phyloP scores from a whole-genome alignment of 2,888 invertebrate species.

The Tanypteryx hageni region DNA sequence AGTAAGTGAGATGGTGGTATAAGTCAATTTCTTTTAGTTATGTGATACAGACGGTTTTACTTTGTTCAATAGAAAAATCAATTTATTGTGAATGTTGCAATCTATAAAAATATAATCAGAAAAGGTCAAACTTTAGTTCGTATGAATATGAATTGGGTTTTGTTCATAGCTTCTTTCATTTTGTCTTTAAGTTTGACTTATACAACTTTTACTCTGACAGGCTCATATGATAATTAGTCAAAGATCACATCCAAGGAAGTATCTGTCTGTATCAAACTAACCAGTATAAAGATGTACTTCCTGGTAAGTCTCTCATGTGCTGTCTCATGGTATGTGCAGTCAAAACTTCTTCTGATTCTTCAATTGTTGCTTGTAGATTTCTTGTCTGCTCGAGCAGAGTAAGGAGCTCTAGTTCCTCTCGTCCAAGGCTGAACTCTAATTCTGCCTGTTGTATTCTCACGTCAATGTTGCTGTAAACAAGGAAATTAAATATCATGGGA shows the following conservation, averaged over 20 bases:
- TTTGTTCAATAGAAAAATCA: too few relatives aligned
- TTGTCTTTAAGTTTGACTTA: too few relatives aligned
- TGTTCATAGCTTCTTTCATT: too few relatives aligned
- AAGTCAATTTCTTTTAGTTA: too few relatives aligned
- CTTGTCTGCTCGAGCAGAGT: conserved; percentile 90
- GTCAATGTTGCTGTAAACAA: conserved; percentile 86
- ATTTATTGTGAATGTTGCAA: too few relatives aligned
- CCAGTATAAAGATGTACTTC: conserved; percentile 45
- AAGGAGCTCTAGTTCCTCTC: conserved; percentile 91
- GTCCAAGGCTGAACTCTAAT: conserved; percentile 90
- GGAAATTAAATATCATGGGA: conserved; percentile 35
- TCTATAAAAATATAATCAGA: too few relatives aligned
- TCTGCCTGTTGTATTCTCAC: conserved; percentile 93
- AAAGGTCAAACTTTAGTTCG: too few relatives aligned
- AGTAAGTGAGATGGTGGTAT: too few relatives aligned
- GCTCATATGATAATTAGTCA: not conserved
- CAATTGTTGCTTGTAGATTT: conserved; percentile 86
- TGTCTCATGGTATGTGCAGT: conserved; percentile 46
- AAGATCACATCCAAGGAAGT: not conserved
- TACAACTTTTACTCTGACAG: too few relatives aligned
- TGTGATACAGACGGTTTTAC: too few relatives aligned
- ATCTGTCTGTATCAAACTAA: not conserved
- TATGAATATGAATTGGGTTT: too few relatives aligned
- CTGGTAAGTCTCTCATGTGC: conserved; percentile 32
- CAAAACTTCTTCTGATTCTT: conserved; percentile 78